These are phyloP conservation scores for Stegana nigrithorax DNA, from an alignment of 2,888 invertebrate genomes.

Conservation along the genomic window DNA sequence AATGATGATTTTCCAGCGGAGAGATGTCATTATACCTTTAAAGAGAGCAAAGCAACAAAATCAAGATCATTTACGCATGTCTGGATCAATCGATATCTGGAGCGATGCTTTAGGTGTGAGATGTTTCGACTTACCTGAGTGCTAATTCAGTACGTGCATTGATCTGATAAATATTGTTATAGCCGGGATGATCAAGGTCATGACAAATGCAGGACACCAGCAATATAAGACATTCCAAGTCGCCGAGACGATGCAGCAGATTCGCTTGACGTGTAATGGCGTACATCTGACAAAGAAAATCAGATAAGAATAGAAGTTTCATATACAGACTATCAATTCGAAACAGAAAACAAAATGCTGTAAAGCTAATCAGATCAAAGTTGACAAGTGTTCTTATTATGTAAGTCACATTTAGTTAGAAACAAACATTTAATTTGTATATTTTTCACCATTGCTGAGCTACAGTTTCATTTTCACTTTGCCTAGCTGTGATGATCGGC, in stretches of 20 bases:
- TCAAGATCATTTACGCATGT: too few species aligned
- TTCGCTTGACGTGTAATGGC: constrained; percentile 81
- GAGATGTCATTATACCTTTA: constrained; percentile 83
- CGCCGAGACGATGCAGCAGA: constrained; percentile 77
- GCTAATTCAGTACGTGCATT: constrained; percentile 87
- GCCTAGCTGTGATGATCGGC: too few species aligned
- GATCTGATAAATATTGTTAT: constrained; percentile 84
- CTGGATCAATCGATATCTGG: too few species aligned
- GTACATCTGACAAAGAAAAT: constrained; percentile 75
- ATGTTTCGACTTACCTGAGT: constrained; percentile 71
- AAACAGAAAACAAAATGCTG: neutral
- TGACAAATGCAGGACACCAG: constrained; percentile 85
- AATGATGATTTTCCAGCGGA: constrained; percentile 87
- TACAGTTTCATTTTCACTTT: too few species aligned
- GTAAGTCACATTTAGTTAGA: too few species aligned
- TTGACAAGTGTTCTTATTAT: too few species aligned
- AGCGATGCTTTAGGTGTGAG: too few species aligned
- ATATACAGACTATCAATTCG: neutral
- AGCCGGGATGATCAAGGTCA: constrained; percentile 83
- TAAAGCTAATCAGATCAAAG: too few species aligned
- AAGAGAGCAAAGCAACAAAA: neutral
- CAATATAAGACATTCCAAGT: constrained; percentile 80
- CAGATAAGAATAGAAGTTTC: neutral
- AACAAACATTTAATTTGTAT: too few species aligned
- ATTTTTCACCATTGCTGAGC: too few species aligned